phyloP scores from a whole-genome alignment of 2,888 invertebrate genomes.

The Desoria tigrina region DNA sequence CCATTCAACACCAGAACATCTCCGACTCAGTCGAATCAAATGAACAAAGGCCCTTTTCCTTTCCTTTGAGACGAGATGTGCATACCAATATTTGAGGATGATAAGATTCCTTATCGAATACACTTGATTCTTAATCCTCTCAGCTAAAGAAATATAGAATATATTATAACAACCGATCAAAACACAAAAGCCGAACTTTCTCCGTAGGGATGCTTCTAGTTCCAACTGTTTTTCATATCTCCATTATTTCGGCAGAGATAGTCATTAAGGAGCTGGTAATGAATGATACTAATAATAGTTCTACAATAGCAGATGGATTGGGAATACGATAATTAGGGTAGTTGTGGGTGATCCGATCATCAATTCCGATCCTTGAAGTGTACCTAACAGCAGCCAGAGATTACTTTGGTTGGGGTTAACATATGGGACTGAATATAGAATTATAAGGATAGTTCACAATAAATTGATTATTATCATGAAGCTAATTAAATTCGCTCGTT shows the following conservation, averaged over 20 bases:
- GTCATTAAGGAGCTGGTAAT: not conserved
- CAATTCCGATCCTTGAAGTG: not conserved
- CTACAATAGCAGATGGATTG: not conserved
- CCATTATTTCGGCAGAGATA: constrained; percentile 6
- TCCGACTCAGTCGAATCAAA: too few species aligned
- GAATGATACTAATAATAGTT: not conserved
- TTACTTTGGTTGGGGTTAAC: too few species aligned
- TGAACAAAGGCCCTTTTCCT: too few species aligned
- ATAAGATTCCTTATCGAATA: not conserved
- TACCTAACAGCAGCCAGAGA: too few species aligned
- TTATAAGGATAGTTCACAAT: too few species aligned
- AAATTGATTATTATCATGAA: too few species aligned
- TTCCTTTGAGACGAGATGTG: not conserved
- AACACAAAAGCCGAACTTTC: constrained; percentile 13
- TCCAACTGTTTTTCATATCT: not conserved
- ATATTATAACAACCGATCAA: not conserved
- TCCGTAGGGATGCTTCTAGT: constrained; percentile 2
- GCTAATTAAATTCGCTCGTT: too few species aligned
- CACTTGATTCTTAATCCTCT: too few species aligned
- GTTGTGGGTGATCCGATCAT: constrained; percentile 9
- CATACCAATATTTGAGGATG: constrained; percentile 9
- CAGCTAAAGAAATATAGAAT: too few species aligned
- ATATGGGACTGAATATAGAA: too few species aligned
- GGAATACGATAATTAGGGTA: not conserved
- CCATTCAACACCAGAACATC: too few species aligned